Conservation (phyloP, 2,888 invertebrate genomes). For the Hoplodrina blanda region DNA sequence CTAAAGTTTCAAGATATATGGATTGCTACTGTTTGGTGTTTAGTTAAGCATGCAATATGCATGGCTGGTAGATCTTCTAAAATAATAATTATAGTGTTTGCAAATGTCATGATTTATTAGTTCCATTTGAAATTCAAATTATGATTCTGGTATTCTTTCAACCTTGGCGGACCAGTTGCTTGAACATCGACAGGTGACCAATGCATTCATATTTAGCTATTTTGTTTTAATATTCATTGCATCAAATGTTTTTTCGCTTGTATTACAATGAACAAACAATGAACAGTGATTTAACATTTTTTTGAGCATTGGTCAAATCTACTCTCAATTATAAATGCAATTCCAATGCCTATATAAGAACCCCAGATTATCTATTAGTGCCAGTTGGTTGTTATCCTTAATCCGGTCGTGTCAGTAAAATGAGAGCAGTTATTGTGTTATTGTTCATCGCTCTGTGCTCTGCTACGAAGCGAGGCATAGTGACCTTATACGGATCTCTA, state of each 20-base stretch:
- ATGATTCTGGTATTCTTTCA: conserved; percentile 19
- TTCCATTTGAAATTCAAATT: conserved; percentile 23
- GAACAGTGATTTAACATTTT: neutral
- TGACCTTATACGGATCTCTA: conserved; percentile 31
- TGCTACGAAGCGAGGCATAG: conserved; percentile 32
- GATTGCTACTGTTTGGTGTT: neutral
- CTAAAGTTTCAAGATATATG: neutral
- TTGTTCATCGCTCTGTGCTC: conserved; percentile 11
- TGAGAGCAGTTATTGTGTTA: conserved; percentile 16
- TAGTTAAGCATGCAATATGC: neutral
- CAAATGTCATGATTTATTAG: conserved; percentile 9
- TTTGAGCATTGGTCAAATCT: neutral
- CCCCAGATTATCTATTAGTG: neutral
- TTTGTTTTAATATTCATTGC: neutral
- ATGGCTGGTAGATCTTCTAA: neutral
- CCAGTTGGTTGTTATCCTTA: conserved; percentile 25
- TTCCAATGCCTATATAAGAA: conserved; percentile 38
- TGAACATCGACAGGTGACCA: neutral
- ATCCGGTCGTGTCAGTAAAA: conserved; percentile 19
- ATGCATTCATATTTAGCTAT: neutral
- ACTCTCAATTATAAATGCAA: conserved; percentile 2
- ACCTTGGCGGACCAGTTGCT: conserved; percentile 27
- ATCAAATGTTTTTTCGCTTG: neutral
- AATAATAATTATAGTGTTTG: conserved; percentile 4
- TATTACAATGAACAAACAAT: neutral